Evolutionary conservation across 2,797 vertebrate species (phyloP), one percentile per base, ranked within the genome.

Genomic region (Leptoclinus maculatus): DNA sequence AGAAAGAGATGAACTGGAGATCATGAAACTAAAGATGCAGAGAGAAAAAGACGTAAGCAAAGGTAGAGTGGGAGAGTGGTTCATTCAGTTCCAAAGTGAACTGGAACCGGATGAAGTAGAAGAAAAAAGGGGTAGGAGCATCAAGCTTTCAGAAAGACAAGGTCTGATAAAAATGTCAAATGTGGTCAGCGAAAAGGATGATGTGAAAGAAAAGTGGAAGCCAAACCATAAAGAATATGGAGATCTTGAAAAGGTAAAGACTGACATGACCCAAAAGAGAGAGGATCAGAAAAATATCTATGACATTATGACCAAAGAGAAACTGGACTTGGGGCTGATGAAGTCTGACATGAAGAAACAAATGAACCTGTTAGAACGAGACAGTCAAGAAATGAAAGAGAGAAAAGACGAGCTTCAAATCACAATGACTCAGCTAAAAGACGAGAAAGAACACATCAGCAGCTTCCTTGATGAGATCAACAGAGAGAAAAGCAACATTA

Each of bases 1-100:
- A 78, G 88, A 93, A 38, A 83, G 77, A 62, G 81, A 77, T 51
- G 83, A 89, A 54, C 75, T 91, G 0, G 89, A 94, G 36, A 77
- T 90, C 2, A 63, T 90, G 59, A 91, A 84, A 43, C 29, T 77
- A 5, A 91, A 79, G 57, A 36, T 90, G 16, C 63, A 87, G 72
- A 78, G 47, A 72, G 68, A 88, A 76, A 83, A 43, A 19, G 34
- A 86, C 2, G 47, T 70, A 4, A 45, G 7, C 2, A 47, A 59
- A 66, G 3, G 10, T 19, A 3, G 1, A 49, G 58, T 2, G 4
- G 12, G 56, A 36, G 32, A 65, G 14, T 8, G 49, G 49, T 53
- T 53, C n/a, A 53, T 53, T 53, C 51, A 6, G 2, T 27, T 43
- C 9, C 5, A 19, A 29, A 29, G 6, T 54, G 43, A 9, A 19